Conservation (phyloP, 1,140 invertebrate species). For the Trichonephila inaurata region DNA sequence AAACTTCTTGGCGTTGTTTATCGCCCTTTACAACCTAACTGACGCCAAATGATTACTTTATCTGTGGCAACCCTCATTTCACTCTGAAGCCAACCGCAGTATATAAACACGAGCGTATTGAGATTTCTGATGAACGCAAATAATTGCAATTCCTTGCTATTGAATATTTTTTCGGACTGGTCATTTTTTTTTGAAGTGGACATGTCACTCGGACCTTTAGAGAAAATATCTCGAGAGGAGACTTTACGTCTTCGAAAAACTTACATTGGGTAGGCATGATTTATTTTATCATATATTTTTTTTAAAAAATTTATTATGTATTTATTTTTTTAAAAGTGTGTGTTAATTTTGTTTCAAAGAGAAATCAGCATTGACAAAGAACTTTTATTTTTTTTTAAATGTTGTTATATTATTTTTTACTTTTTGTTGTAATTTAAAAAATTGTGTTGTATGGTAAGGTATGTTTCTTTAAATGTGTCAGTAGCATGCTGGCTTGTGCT, state of each 20-base stretch:
- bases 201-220: conserved; percentile 80
- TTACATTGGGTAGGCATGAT: conserved; percentile 87
- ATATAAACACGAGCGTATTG: conserved; percentile 14
- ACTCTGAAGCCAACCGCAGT: background rate
- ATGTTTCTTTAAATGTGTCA: too few species aligned
- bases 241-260: conserved; percentile 89
- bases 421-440: too few species aligned
- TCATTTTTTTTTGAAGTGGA: background rate
- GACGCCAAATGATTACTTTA: background rate
- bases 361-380: too few species aligned
- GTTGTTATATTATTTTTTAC: too few species aligned
- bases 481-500: too few species aligned
- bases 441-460: too few species aligned
- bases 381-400: too few species aligned
- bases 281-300: conserved; percentile 13
- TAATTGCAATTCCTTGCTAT: background rate
- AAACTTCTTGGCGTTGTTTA: background rate
- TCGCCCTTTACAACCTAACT: background rate
- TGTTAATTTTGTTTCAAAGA: too few species aligned
- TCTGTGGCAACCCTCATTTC: background rate
- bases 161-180: background rate
- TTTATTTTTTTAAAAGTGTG: too few species aligned
- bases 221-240: conserved; percentile 88
- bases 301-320: background rate
- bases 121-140: background rate